Evolutionary conservation across 2,113 vertebrate genomes (phyloP).

Genomic region (Octodon degus): DNA sequence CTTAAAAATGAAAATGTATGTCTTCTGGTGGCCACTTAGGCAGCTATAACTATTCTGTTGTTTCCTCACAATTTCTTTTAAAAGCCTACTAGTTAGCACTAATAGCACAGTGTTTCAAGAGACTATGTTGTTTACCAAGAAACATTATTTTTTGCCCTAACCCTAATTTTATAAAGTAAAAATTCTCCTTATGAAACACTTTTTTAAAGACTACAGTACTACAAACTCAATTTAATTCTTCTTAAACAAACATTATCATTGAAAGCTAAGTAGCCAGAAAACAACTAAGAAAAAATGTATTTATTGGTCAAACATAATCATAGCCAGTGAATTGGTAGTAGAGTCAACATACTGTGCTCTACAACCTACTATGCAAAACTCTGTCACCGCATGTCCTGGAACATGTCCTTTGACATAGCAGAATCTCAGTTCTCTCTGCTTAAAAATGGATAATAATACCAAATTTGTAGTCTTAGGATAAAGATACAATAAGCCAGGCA

Average conservation of each 20-base stretch:
- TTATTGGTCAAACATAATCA: not conserved
- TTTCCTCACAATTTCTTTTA: not conserved
- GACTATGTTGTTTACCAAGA: not conserved
- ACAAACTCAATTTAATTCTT: conserved; percentile 35
- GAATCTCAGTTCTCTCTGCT: not conserved
- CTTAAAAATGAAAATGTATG: not conserved
- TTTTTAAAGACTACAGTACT: not conserved
- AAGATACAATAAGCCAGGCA: not conserved
- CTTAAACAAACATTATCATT: conserved; percentile 3
- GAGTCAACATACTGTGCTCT: not conserved
- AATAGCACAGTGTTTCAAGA: not conserved
- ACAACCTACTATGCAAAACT: not conserved
- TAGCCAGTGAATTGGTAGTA: not conserved
- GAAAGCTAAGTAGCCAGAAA: conserved; percentile 38
- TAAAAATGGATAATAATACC: conserved; percentile 18
- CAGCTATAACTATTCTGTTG: not conserved
- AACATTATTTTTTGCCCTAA: not conserved
- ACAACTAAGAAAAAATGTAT: conserved; percentile 24
- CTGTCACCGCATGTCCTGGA: not conserved
- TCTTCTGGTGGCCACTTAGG: not conserved
- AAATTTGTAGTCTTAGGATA: conserved; percentile 33
- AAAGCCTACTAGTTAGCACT: not conserved
- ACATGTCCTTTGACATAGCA: conserved; percentile 1
- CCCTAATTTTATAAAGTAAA: conserved; percentile 22
- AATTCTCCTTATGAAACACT: not conserved